Percentiles rank a stretch among this genome's conserved stretches.
Evolutionary conservation across 2,888 invertebrate genomes (phyloP).

Genomic region (Deilephila elpenor): DNA sequence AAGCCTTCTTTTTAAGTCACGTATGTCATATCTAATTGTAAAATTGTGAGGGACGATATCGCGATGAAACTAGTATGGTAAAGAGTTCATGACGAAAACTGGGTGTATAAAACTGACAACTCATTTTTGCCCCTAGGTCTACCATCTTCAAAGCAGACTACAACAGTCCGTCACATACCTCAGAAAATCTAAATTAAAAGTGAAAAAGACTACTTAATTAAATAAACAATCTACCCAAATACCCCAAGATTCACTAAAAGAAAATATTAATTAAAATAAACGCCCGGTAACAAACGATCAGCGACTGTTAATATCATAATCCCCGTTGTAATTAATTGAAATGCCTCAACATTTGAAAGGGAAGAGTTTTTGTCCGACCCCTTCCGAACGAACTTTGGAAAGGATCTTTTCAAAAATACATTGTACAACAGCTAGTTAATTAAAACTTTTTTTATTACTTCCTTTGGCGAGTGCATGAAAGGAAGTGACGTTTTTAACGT

Average conservation of each 20-base stretch:
- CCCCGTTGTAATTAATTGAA: conserved; percentile 9
- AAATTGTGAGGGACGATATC: too few species aligned
- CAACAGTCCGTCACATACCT: too few species aligned
- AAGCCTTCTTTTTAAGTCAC: too few species aligned
- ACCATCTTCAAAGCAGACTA: too few species aligned
- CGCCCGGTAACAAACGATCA: not conserved
- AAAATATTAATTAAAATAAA: not conserved
- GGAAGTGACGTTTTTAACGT: not conserved
- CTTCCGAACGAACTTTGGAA: conserved; percentile 33
- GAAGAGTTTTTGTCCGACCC: conserved; percentile 24
- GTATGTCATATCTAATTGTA: too few species aligned
- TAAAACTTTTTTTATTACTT: conserved; percentile 35
- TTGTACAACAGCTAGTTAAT: conserved; percentile 44
- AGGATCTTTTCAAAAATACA: conserved; percentile 37
- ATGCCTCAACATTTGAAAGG: conserved; percentile 17
- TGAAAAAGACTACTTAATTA: too few species aligned
- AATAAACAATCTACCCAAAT: not conserved
- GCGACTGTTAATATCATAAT: conserved; percentile 20
- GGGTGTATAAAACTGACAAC: too few species aligned
- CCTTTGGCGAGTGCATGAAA: not conserved
- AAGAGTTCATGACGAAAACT: too few species aligned
- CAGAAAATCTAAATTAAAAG: too few species aligned
- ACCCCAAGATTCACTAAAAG: not conserved
- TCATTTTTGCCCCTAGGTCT: too few species aligned
- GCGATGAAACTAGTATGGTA: too few species aligned